Percentiles rank a stretch among this genome's conserved stretches.
Conservation (phyloP, 2,888 invertebrate species). For the Calameuta filiformis region DNA sequence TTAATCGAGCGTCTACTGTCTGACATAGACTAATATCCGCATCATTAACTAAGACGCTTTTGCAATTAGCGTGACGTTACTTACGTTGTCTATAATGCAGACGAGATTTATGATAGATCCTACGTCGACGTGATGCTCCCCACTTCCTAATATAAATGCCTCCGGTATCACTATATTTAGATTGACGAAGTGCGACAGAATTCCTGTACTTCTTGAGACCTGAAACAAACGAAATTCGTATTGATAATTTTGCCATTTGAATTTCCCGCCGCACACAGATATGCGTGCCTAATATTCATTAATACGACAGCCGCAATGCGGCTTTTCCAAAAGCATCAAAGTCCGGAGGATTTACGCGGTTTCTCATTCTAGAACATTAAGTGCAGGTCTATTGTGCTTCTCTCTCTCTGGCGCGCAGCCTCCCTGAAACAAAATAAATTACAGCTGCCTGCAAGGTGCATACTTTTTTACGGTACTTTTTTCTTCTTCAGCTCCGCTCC, state of each 20-base stretch:
- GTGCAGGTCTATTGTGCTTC: not conserved
- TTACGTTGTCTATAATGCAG: constrained; percentile 92
- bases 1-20: not conserved
- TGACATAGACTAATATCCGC: not conserved
- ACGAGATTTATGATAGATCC: constrained; percentile 90
- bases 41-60: not conserved
- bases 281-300: not conserved
- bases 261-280: not conserved
- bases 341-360: not conserved
- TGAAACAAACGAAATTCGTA: constrained; percentile 60
- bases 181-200: constrained; percentile 89
- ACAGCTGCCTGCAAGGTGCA: not conserved
- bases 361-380: not conserved
- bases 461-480: not conserved
- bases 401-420: not conserved
- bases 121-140: constrained; percentile 90
- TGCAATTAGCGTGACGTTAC: constrained; percentile 28
- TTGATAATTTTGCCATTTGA: not conserved
- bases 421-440: not conserved
- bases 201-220: constrained; percentile 86
- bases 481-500: not conserved
- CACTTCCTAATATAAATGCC: constrained; percentile 85
- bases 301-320: not conserved
- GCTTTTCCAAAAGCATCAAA: not conserved
- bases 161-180: constrained; percentile 90